Percentiles rank a stretch among this genome's conserved stretches.
phyloP scores from a whole-genome alignment of 2,113 vertebrate genomes.

The Eulemur rufifrons region DNA sequence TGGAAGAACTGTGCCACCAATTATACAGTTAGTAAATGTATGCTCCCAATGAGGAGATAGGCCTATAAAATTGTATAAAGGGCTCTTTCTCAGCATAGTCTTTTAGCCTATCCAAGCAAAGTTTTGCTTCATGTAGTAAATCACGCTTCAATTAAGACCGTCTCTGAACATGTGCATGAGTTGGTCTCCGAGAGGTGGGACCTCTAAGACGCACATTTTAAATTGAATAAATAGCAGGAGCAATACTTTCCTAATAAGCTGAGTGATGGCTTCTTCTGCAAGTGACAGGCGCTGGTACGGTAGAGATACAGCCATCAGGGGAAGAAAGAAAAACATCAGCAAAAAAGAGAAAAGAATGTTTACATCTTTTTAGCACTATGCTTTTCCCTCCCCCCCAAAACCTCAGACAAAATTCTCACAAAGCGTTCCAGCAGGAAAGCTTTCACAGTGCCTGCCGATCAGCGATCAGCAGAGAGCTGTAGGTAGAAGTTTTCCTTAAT shows the following conservation, averaged over 20 bases:
- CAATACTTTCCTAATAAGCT: conserved; percentile 66
- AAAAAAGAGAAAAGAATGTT: conserved; percentile 11
- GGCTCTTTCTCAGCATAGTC: conserved; percentile 70
- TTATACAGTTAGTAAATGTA: conserved; percentile 88
- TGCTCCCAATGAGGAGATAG: conserved; percentile 79
- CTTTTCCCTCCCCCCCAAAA: conserved; percentile 26
- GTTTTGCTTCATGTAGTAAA: conserved; percentile 72
- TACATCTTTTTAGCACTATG: conserved; percentile 62
- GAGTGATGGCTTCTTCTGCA: conserved; percentile 58
- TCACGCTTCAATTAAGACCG: conserved; percentile 78
- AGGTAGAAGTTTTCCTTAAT: conserved; percentile 65
- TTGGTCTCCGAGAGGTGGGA: conserved; percentile 67
- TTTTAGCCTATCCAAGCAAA: conserved; percentile 69
- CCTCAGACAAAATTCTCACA: conserved; percentile 61
- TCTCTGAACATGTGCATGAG: conserved; percentile 62
- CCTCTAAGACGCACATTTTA: conserved; percentile 67
- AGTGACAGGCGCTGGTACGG: conserved; percentile 37
- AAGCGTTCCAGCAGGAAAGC: conserved; percentile 61
- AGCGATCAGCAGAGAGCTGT: rapidly evolving
- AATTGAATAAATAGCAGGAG: conserved; percentile 62
- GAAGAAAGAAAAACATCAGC: neutral
- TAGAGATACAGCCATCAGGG: conserved; percentile 32
- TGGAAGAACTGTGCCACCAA: conserved; percentile 89
- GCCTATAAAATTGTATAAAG: conserved; percentile 79
- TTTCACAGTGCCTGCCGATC: conserved; percentile 37